Percentiles rank a stretch among this genome's conserved stretches.
Conservation (phyloP, 2,888 invertebrate species). For the Brachyopa scutellaris region DNA sequence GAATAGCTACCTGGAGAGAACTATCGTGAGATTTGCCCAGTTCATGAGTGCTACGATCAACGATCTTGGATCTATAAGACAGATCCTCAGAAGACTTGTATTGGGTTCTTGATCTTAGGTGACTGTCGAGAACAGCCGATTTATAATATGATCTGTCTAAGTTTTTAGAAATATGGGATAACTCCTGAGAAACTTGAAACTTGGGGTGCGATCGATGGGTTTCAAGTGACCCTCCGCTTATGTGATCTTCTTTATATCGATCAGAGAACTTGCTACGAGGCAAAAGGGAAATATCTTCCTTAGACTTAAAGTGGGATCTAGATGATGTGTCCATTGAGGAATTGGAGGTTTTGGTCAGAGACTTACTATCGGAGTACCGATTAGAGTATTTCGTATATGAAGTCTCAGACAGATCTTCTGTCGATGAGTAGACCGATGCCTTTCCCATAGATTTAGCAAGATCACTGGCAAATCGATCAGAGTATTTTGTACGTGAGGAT, state of each 20-base stretch:
- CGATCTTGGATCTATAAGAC: conserved; percentile 9
- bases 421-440: too few species aligned
- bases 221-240: not conserved
- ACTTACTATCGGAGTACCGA: too few species aligned
- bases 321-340: not conserved
- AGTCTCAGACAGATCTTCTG: not conserved
- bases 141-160: conserved; percentile 33
- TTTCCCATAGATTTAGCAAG: too few species aligned
- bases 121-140: conserved; percentile 9
- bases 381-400: too few species aligned
- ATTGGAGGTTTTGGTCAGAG: too few species aligned
- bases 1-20: conserved; percentile 22
- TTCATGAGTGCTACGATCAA: conserved; percentile 19
- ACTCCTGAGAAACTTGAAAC: conserved; percentile 15
- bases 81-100: conserved; percentile 41
- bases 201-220: conserved; percentile 1
- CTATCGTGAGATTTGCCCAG: conserved; percentile 8
- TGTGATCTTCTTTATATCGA: conserved; percentile 46
- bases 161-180: not conserved
- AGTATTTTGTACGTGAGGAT: conserved; percentile 17
- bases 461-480: conserved; percentile 26
- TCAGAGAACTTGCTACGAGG: conserved; percentile 59
- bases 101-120: conserved; percentile 16
- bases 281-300: conserved; percentile 25
- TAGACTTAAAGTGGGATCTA: not conserved